Evolutionary conservation across 2,113 vertebrate species (phyloP).

Genomic region (Rhinolophus sinicus): DNA sequence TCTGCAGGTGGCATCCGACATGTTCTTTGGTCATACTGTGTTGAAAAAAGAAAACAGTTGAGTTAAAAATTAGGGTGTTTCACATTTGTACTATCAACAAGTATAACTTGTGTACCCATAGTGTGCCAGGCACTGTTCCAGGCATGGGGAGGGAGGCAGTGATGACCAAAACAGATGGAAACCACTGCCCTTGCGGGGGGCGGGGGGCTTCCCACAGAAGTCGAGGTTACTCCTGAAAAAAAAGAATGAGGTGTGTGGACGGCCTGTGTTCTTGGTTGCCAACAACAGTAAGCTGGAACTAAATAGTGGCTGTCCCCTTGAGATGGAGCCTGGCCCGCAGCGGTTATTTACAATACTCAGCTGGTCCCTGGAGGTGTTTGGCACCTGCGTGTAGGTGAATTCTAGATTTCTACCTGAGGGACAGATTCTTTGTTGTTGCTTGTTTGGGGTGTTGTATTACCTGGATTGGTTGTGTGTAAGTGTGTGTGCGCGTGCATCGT

Average conservation of each 20-base stretch:
- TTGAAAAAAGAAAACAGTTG: background rate
- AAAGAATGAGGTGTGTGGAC: too few species aligned
- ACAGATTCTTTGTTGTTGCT: background rate
- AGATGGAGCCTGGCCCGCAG: background rate
- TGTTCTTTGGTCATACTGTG: background rate
- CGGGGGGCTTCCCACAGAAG: background rate
- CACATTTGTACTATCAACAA: background rate
- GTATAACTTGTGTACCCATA: background rate
- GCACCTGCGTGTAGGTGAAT: background rate
- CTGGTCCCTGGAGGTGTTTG: conserved; percentile 49
- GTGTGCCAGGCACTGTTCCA: background rate
- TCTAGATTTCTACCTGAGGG: conserved; percentile 26
- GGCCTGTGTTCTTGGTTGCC: background rate
- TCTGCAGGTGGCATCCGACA: background rate
- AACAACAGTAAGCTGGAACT: background rate
- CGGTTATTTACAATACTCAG: conserved; percentile 60
- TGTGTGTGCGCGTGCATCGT: accelerated
- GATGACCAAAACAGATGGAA: background rate
- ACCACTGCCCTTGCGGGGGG: background rate
- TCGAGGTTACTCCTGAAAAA: background rate
- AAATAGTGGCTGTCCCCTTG: background rate
- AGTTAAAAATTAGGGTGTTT: background rate
- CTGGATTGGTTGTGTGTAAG: background rate
- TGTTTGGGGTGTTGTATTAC: background rate
- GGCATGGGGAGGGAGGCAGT: background rate